Base-by-base conservation (phyloP, 1,140 invertebrate species). In the Hormaphis cornu region DNA sequence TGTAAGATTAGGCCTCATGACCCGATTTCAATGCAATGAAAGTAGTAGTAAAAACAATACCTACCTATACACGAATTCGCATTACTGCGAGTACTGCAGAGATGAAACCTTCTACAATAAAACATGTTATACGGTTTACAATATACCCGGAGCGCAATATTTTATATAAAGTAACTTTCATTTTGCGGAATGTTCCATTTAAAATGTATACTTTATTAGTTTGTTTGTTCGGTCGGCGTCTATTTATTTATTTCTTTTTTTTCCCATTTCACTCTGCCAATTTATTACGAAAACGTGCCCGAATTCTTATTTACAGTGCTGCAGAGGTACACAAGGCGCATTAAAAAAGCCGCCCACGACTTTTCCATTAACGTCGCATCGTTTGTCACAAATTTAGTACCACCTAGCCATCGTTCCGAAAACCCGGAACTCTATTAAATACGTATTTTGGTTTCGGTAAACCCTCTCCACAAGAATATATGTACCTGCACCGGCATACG, bases 371-470 rank as follows among this genome's bases (percentile, higher is more conserved):
- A 48, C 61, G 61, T 66, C 61, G 50, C 42, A 46, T 66, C 44
- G 61, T 66, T 66, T 66, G 61, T 66, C 61, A 66, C 61, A 66
- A 48, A 46, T 66, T 66, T 66, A 66, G 61, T 66, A 46, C 61
- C n/a, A n/a, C n/a, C n/a, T n/a, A n/a, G n/a, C 44, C 28, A 66
- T 66, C 44, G 44, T 7, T 44, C 61, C 18, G 44, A 66, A 66
- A 66, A 66, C 28, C 28, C 59, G 20, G 61, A 66, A 66, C 61
- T 48, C 61, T 50, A 66, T 66, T 66, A 66, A 66, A 66, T 50
- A 66, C 61, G 61, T 50, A 50, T 66, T 66, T 66, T 66, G 28
- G 61, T 48, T 46, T 48, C 28, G 30, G 26, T 5, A 16, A 66
- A 66, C 61, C 61, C 61, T 50, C 26, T 66, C 44, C 24, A 33